Evolutionary conservation across 2,888 invertebrate genomes (phyloP), one percentile per base, ranked within the genome.

Genomic region (Molanna angustata): DNA sequence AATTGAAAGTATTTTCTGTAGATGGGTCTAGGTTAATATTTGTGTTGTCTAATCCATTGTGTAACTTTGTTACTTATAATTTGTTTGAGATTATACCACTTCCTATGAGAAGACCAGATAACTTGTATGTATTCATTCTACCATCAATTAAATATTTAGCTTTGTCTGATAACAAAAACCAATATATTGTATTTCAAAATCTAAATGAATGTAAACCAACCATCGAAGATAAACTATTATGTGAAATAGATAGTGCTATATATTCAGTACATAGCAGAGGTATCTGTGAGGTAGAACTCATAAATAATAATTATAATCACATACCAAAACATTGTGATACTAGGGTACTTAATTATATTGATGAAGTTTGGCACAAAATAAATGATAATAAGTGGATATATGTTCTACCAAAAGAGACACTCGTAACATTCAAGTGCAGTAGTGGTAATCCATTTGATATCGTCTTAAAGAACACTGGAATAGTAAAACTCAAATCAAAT

Each of bases 361-460:
- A 46, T 35, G 46, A 46, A 46, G 13, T 46, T 9, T 46, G 46
- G 46, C 37, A 22, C 37, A 46, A 37, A 20, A 20, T 46, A 35
- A 35, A 7, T 37, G 19, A 46, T 21, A 46, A 46, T n/a, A 2
- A 22, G 13, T 46, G 46, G 46, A 37, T 46, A 7, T 20, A 11
- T 20, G 21, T 46, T 1, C 21, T 46, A 1, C 35, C 35, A n/a
- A 46, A 46, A 32, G 9, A 14, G 18, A 46, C 46, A 4, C 9
- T 32, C 7, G 13, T 35, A 13, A 35, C 46, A 19, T 9, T 46
- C 2, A 46, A 46, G 37, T 46, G 46, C 37, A 35, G 21, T 20
- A 35, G 21, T 7, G 20, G 13, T 7, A 11, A 35, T 11, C 35
- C 21, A n/a, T 18, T n/a, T 11, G 46, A 46, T 9, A n/a, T 35